Evolutionary conservation across 2,113 vertebrate species (phyloP), one percentile per base, ranked within the genome.

Genomic region (Prolemur simus): DNA sequence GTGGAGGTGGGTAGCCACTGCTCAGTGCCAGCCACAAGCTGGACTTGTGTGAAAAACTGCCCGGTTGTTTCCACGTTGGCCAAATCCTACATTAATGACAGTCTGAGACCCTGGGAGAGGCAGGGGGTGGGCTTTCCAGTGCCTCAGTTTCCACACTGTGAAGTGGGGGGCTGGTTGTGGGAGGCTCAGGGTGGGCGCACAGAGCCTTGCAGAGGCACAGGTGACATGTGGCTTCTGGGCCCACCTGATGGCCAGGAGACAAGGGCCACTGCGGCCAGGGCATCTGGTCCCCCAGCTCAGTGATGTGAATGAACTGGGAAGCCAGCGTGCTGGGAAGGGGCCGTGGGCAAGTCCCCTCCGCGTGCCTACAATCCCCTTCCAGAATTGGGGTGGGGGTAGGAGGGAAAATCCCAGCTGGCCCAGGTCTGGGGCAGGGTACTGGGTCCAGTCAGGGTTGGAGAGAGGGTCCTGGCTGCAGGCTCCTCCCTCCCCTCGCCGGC

Each of bases 121-220:
- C 14, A 47, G 42, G 27, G 13, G 17, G 4, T 42, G 63, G 5
- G 73, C 14, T 47, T 47, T 8, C 15, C 21, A 23, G 73, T 14
- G 14, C 25, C 15, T 37, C 4, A 14, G 13, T 21, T n/a, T 32
- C 18, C 21, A 4, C 12, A 9, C 42, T 17, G 6, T 45, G 17
- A 87, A n/a, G 23, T 25, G 14, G 32, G 52, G 58, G 1, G n/a
- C 0, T 63, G 20, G 32, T 32, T 10, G 29, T 3, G 1, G 20
- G 14, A 45, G 7, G 34, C 29, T 39, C 37, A 0, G 54, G 45
- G n/a, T 49, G 11, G 34, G 20, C 21, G 9, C 39, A 17, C 29
- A 42, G 63, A 47, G 37, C 66, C n/a, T 2, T 1, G 6, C 27
- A 74, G 69, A 47, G 10, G 2, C 9, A 1, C 13, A 0, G 23